Percentiles rank a stretch among this genome's conserved stretches.
Evolutionary conservation across 2,888 invertebrate genomes (phyloP).

Genomic region (Tachina fera): DNA sequence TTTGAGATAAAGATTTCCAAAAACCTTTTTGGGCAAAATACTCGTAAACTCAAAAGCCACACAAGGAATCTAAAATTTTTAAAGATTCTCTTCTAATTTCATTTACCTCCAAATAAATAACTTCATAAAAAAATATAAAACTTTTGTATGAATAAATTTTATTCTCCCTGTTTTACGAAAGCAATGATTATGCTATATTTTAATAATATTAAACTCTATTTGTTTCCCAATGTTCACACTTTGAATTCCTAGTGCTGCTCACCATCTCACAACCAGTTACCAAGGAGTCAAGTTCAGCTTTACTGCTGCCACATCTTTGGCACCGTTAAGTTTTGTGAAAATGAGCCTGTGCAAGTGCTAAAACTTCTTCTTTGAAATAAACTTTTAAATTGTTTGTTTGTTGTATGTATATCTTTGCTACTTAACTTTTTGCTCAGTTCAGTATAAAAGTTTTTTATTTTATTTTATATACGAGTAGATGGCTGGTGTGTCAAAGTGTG

Average conservation of each 20-base stretch:
- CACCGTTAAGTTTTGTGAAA: background rate
- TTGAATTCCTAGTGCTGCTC: background rate
- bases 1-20: no score
- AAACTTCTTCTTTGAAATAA: constrained; percentile 3
- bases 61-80: no score
- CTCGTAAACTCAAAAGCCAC: no score
- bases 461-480: constrained; percentile 45
- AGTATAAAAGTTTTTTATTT: background rate
- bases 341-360: background rate
- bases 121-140: no score
- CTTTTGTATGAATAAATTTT: background rate
- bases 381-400: constrained; percentile 30
- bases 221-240: constrained; percentile 1
- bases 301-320: background rate
- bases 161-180: background rate
- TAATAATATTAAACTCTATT: constrained; percentile 7
- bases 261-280: constrained; percentile 12
- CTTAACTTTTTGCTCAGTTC: constrained; percentile 5
- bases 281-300: constrained; percentile 33
- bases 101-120: no score
- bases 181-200: constrained; percentile 18
- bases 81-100: no score
- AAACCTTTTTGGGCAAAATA: no score
- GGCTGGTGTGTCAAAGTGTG: constrained; percentile 66
- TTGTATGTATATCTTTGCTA: constrained; percentile 6